Evolutionary conservation across 2,888 invertebrate species (phyloP), one percentile per base, ranked within the genome.

Genomic region (Parnassius mnemosyne): DNA sequence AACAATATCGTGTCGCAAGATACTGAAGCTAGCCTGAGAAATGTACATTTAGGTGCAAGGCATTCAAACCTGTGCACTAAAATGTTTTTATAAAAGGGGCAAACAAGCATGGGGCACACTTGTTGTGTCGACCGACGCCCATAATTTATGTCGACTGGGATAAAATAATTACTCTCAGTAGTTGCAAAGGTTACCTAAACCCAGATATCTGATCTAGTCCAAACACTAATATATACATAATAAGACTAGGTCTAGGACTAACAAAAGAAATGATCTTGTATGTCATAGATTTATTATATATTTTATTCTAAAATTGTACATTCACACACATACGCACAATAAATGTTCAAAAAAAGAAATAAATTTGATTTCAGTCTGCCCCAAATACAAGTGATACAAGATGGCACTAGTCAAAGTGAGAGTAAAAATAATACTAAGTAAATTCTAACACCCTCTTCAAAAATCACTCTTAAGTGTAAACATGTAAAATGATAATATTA

Each of bases 321-420:
- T 87, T 87, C 89, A 89, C 86, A 83, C 89, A 88, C 87, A 86
- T 85, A 88, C 89, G 90, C 89, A 88, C 85, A 85, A 74, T 81
- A 80, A 80, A 81, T 76, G 76, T 77, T 75, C 76, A 75, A 75
- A 74, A 69, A 74, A 77, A 81, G 79, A 79, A 78, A 13, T 13
- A 9, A 72, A 64, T 66, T 60, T 68, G 71, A 66, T 71, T 70
- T 80, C 81, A 81, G 78, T 83, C 76, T 66, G 80, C 57, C 53
- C 44, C 59, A 64, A 63, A 60, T 53, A 63, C 47, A 64, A 64
- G 55, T 54, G 58, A 73, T 78, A 77, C 72, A 81, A 78, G 78
- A 82, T 81, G 78, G 77, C 82, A 81, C 80, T 79, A 77, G 71
- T 69, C 71, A 73, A 3, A 7, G 54, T 20, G 59, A 59, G 44